Base-by-base conservation (phyloP, 35 echinoderm and acorn worm genomes). In the Antedon bifida region DNA sequence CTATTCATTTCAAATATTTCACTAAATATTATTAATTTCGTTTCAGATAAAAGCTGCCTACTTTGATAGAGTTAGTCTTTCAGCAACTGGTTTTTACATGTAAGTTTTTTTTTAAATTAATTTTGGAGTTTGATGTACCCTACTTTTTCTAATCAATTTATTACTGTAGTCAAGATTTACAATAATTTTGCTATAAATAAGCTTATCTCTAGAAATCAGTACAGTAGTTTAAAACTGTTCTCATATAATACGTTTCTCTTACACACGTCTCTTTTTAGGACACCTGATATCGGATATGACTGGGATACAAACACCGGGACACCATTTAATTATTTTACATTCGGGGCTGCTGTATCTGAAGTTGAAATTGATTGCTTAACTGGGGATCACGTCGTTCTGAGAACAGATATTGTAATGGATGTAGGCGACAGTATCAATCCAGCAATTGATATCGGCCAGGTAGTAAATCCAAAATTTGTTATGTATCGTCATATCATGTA, bases 321-420 rank as follows among this genome's bases (percentile, higher is more conserved):
- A 30, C 35, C 80, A 38, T 94, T 90, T 56, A 45, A 85, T 36
- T 90, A 95, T 42, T 95, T 90, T 36, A 73, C 36, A 9, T 79
- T 56, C 34, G 92, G 92, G 17, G 79, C 81, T 0, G 89, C 80
- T 26, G 91, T 90, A 19, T 94, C n/a, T n/a, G n/a, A n/a, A n/a
- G n/a, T n/a, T n/a, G n/a, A n/a, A n/a, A n/a, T n/a, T n/a, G n/a
- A n/a, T 35, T 96, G 92, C 51, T 74, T 96, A 74, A 96, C 92
- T 30, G 92, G 92, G 0, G 92, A 96, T 51, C 92, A 96, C 42
- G 81, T 77, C 3, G 83, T 84, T 29, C 83, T 96, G 10, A 44
- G 92, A 35, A 86, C 85, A 11, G 92, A 96, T n/a, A 91, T 96
- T 76, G 92, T 96, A 28, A 91, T 96, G 92, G 92, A 96, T 75